Evolutionary conservation across 1,140 invertebrate species (phyloP).

Genomic region (Drosophila kohkoa): DNA sequence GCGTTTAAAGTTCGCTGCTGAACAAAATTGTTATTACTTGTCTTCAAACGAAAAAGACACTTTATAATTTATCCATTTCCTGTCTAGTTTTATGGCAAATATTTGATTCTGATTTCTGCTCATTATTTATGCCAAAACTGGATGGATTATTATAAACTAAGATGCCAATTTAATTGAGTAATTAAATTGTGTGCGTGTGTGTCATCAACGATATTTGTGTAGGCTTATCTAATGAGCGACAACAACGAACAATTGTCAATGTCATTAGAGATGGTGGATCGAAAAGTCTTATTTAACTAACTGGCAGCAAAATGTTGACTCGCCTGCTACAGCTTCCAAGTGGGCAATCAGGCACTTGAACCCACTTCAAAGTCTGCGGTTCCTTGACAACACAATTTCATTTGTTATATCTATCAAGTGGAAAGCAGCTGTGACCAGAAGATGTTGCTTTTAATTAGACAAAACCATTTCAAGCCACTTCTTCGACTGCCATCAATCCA

Average conservation of each 20-base stretch:
- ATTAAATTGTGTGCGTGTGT: neutral
- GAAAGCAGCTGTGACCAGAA: constrained; percentile 27
- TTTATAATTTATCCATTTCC: no score
- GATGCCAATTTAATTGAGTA: no score
- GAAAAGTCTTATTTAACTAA: neutral
- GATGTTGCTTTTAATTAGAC: constrained; percentile 25
- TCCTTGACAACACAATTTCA: constrained; percentile 31
- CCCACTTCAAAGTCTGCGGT: constrained; percentile 36
- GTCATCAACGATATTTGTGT: neutral
- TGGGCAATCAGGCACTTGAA: neutral
- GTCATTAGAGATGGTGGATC: neutral
- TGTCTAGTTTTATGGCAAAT: no score
- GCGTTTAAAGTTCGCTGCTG: constrained; percentile 1
- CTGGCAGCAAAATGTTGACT: neutral
- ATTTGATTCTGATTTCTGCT: no score
- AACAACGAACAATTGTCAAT: neutral
- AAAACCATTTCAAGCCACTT: constrained; percentile 11
- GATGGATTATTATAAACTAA: no score
- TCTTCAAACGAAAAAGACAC: no score
- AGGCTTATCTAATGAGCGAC: constrained; percentile 3
- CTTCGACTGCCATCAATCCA: no score
- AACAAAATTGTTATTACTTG: neutral
- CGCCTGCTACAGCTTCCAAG: neutral
- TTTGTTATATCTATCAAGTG: constrained; percentile 21
- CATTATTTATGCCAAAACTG: no score